phyloP scores from a whole-genome alignment of 2,113 vertebrate genomes.

The Hassar affinis region DNA sequence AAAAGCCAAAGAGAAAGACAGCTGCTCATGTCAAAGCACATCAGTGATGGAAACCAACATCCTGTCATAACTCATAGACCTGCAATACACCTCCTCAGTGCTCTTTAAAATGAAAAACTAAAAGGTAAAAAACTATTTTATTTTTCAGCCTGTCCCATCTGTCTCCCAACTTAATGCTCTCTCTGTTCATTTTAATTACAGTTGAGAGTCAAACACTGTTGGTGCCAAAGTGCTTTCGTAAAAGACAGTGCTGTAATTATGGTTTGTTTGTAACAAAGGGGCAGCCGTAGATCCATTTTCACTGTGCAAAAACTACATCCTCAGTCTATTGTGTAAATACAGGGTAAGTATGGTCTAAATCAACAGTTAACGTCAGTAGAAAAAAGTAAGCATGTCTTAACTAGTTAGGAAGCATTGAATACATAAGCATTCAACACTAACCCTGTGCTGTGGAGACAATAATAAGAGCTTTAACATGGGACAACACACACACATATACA shows the following conservation, averaged over 20 bases:
- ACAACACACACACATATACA: no score
- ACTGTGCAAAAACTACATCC: conserved; percentile 54
- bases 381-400: conserved; percentile 15
- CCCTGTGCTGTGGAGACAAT: background rate
- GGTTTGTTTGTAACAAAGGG: conserved; percentile 52
- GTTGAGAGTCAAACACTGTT: conserved; percentile 50
- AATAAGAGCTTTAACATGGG: background rate
- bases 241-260: conserved; percentile 61
- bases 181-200: conserved; percentile 55
- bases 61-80: conserved; percentile 45
- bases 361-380: conserved; percentile 12
- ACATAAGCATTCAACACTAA: no score
- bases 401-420: conserved; percentile 14
- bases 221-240: conserved; percentile 60
- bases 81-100: conserved; percentile 21
- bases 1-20: conserved; percentile 50
- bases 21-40: conserved; percentile 54
- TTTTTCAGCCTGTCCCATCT: background rate
- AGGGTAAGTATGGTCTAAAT: conserved; percentile 56
- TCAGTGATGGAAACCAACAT: conserved; percentile 54
- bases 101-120: background rate
- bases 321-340: conserved; percentile 59
- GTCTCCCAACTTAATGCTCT: conserved; percentile 19
- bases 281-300: conserved; percentile 55
- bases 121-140: background rate